phyloP scores from a whole-genome alignment of 64 coral and sea anemone species.

The Stichodactyla helianthus region DNA sequence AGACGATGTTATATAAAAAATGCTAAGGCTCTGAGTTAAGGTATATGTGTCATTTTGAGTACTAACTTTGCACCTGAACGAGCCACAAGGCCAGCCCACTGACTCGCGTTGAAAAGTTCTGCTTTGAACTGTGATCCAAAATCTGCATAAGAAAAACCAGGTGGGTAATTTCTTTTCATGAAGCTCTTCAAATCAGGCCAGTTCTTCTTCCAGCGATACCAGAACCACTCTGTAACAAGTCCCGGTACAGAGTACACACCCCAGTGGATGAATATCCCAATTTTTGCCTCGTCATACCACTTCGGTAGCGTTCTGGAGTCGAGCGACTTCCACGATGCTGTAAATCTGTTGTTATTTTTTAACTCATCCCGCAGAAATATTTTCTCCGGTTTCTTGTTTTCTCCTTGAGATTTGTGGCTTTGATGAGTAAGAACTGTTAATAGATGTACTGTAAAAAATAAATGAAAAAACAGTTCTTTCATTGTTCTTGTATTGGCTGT shows the following conservation, averaged over 20 bases:
- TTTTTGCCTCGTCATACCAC: conserved; percentile 72
- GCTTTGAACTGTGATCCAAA: conserved; percentile 51
- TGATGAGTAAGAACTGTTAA: background rate
- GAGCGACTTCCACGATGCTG: conserved; percentile 35
- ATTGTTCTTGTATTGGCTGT: background rate
- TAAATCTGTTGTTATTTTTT: background rate
- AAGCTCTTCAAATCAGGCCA: background rate
- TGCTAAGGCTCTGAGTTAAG: no score
- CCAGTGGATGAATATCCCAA: conserved; percentile 72
- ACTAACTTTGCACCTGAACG: conserved; percentile 50
- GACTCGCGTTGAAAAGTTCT: conserved; percentile 42
- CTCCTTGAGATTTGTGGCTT: background rate
- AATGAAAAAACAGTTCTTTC: background rate
- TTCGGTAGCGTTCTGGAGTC: conserved; percentile 28
- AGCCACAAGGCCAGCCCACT: conserved; percentile 47
- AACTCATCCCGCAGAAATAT: background rate
- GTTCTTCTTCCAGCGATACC: conserved; percentile 36
- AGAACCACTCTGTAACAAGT: conserved; percentile 49
- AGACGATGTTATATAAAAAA: no score
- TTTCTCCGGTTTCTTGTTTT: background rate
- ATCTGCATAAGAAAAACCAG: conserved; percentile 41
- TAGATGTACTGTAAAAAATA: background rate
- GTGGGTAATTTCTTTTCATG: conserved; percentile 28
- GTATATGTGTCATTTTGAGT: background rate
- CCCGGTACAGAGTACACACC: conserved; percentile 53